Conservation (phyloP, 2,113 vertebrate genomes). For the Hippopotamus amphibius region DNA sequence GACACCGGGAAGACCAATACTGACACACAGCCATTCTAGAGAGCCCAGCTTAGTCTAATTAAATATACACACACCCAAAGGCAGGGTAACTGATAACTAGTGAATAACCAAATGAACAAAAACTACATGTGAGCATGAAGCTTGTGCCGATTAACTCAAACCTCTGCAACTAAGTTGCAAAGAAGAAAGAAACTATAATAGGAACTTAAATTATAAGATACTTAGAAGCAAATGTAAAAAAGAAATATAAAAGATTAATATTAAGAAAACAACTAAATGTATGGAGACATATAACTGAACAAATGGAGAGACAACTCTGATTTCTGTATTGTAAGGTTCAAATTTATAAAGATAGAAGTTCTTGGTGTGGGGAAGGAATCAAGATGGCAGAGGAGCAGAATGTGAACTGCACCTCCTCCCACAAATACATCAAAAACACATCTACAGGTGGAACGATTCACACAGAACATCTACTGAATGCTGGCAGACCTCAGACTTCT, state of each 20-base stretch:
- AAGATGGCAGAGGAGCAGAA: not conserved
- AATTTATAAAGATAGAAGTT: not conserved
- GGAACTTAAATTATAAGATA: not conserved
- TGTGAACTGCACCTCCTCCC: not conserved
- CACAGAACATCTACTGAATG: not conserved
- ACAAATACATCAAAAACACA: not conserved
- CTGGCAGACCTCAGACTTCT: not conserved
- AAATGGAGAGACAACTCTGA: not conserved
- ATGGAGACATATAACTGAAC: not conserved
- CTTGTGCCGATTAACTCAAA: not conserved
- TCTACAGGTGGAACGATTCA: not conserved
- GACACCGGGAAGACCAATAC: not conserved
- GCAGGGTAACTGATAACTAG: not conserved
- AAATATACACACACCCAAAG: rapidly evolving
- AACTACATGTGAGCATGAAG: not conserved
- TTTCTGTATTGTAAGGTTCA: not conserved
- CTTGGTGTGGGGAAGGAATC: not conserved
- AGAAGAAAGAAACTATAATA: not conserved
- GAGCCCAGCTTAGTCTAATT: not conserved
- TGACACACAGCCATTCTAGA: not conserved
- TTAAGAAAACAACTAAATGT: not conserved
- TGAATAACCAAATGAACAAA: not conserved
- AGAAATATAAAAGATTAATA: not conserved
- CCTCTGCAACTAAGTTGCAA: not conserved
- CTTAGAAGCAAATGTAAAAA: not conserved